Conservation (phyloP, 2,888 invertebrate species). For the Elmis aenea region DNA sequence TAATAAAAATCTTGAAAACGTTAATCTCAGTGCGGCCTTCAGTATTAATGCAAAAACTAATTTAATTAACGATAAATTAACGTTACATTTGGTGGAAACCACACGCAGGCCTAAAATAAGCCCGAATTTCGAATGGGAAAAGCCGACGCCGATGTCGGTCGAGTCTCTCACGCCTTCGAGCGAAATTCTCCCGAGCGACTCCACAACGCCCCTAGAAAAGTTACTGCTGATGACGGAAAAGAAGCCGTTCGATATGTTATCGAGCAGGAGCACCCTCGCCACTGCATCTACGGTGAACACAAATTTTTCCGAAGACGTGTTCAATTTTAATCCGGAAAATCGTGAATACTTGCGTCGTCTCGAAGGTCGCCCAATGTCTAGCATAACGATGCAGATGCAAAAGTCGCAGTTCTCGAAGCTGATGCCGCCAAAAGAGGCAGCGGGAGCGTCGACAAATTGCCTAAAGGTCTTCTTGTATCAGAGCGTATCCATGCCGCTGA, state of each 20-base stretch:
- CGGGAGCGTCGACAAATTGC: conserved; percentile 36
- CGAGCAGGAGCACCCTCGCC: conserved; percentile 7
- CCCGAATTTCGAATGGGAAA: conserved; percentile 28
- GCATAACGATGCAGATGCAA: conserved; percentile 41
- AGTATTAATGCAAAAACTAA: background rate
- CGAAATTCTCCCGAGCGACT: conserved; percentile 27
- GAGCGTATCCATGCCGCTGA: conserved; percentile 60
- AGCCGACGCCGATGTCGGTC: conserved; percentile 41
- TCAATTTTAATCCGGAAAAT: conserved; percentile 36
- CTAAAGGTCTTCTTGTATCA: conserved; percentile 38
- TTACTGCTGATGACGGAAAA: conserved; percentile 9
- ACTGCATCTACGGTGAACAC: conserved; percentile 49
- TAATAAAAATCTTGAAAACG: conserved; percentile 27
- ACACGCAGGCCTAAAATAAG: conserved; percentile 20
- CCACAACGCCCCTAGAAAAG: conserved; percentile 23
- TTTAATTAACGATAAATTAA: background rate
- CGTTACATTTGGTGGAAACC: conserved; percentile 2
- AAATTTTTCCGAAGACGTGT: conserved; percentile 43
- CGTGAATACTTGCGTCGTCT: conserved; percentile 1
- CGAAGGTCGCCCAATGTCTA: conserved; percentile 9
- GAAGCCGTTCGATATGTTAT: conserved; percentile 8
- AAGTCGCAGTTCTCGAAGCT: conserved; percentile 40
- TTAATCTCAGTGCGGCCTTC: background rate
- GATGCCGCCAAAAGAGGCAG: conserved; percentile 42
- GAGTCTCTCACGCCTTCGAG: conserved; percentile 41